Conservation (phyloP, 2,797 vertebrate genomes). For the Anabas testudineus region DNA sequence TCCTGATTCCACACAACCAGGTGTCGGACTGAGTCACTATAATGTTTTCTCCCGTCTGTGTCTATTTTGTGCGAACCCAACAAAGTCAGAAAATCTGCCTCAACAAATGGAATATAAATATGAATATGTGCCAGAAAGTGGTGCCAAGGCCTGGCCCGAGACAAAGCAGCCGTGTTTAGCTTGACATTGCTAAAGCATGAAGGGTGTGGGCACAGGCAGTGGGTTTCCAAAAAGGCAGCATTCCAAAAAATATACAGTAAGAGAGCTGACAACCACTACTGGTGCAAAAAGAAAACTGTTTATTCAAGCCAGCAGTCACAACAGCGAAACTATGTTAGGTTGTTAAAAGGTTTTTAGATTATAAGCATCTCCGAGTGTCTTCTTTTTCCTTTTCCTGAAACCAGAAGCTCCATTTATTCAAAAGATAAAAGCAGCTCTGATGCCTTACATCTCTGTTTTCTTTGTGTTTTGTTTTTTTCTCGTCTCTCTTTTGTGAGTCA, state of each 20-base stretch:
- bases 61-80: constrained; percentile 32
- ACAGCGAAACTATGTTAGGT: constrained; percentile 8
- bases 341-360: constrained; percentile 13
- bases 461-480: no score
- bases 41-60: constrained; percentile 7
- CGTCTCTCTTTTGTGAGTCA: constrained; percentile 37
- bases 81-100: constrained; percentile 41
- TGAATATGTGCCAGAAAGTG: constrained; percentile 31
- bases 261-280: constrained; percentile 7
- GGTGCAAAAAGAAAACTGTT: constrained; percentile 44
- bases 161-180: constrained; percentile 40
- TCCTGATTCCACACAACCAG: constrained; percentile 1
- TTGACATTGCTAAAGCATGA: constrained; percentile 52
- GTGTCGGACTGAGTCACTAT: constrained; percentile 12
- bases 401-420: constrained; percentile 22
- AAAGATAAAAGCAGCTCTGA: constrained; percentile 36
- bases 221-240: constrained; percentile 26
- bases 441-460: constrained; percentile 9
- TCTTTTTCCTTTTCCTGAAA: constrained; percentile 27
- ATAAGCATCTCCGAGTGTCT: neutral
- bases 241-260: constrained; percentile 34
- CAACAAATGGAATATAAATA: constrained; percentile 40
- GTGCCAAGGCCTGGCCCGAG: constrained; percentile 45
- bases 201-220: constrained; percentile 37
- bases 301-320: constrained; percentile 25